Evolutionary conservation across 2,888 invertebrate genomes (phyloP).

Genomic region (Teleiodes luculella): DNA sequence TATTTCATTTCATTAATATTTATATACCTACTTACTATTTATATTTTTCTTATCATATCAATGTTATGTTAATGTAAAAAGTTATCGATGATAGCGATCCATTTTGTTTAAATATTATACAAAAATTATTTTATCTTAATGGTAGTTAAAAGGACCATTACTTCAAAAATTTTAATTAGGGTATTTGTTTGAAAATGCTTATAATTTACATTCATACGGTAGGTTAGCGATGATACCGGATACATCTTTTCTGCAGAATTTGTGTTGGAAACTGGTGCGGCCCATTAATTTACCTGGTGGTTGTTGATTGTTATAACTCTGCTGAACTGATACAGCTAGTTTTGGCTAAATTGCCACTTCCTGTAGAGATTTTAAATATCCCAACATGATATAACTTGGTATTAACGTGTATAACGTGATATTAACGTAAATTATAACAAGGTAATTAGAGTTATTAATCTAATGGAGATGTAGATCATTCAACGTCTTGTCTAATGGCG

Average conservation of each 20-base stretch:
- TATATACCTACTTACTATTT: too few relatives aligned
- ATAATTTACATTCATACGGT: slow-evolving; percentile 3
- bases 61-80: too few relatives aligned
- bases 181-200: background rate
- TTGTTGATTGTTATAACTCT: too few relatives aligned
- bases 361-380: slow-evolving; percentile 23
- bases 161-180: background rate
- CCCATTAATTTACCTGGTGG: slow-evolving; percentile 32
- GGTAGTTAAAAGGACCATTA: background rate
- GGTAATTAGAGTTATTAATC: background rate
- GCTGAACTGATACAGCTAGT: slow-evolving; percentile 37
- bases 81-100: background rate
- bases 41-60: too few relatives aligned
- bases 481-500: background rate
- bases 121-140: background rate
- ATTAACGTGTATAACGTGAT: too few relatives aligned
- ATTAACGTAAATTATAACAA: too few relatives aligned
- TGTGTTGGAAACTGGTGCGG: slow-evolving; percentile 28
- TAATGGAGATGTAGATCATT: background rate
- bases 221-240: slow-evolving; percentile 20
- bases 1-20: too few relatives aligned
- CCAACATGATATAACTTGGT: background rate
- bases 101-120: background rate
- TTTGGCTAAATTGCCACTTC: slow-evolving; percentile 40
- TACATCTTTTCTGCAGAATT: slow-evolving; percentile 25